Evolutionary conservation across 2,113 vertebrate genomes (phyloP).

Genomic region (Porphyrio hochstetteri): DNA sequence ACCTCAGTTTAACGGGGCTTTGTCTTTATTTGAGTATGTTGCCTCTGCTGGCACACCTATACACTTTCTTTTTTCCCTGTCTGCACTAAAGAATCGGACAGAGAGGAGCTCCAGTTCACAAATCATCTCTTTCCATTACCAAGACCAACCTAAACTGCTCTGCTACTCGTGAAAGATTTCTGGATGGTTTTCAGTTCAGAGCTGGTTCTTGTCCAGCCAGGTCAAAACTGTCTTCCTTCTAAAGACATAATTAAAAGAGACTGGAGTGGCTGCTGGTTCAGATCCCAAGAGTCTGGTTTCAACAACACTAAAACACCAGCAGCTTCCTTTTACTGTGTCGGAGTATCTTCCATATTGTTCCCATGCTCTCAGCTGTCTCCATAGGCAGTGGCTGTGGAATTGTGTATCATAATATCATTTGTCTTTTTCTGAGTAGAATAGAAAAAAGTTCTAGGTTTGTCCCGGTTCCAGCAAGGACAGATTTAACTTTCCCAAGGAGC

Average conservation of each 20-base stretch:
- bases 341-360: neutral
- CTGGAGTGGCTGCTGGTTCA: neutral
- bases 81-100: neutral
- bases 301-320: neutral
- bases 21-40: neutral
- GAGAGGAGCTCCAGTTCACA: neutral
- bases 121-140: neutral
- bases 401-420: neutral
- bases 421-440: neutral
- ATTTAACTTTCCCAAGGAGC: no score
- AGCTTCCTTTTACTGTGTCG: neutral
- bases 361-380: neutral
- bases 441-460: neutral
- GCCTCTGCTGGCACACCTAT: neutral
- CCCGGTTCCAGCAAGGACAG: no score
- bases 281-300: neutral
- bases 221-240: neutral
- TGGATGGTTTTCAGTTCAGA: neutral
- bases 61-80: neutral
- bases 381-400: neutral
- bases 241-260: neutral
- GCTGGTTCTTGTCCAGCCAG: neutral
- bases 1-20: neutral
- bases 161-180: neutral
- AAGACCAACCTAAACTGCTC: neutral